phyloP scores from a whole-genome alignment of 2,888 invertebrate genomes.

The Ormyrus labotus region DNA sequence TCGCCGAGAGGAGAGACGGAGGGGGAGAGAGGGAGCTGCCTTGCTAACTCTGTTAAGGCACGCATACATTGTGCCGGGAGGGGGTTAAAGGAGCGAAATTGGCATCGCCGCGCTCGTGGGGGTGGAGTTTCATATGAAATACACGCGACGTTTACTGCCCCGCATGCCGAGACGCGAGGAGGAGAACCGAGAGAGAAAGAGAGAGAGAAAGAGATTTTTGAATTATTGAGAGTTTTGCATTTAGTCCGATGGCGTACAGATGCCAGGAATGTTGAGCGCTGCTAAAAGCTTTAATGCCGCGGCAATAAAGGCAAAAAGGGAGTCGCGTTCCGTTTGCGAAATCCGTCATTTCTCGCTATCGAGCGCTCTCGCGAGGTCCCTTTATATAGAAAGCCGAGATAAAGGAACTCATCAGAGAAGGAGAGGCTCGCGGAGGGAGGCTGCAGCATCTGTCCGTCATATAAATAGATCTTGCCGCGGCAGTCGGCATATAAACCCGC shows the following conservation, averaged over 20 bases:
- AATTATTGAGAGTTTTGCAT: conserved; percentile 51
- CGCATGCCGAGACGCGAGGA: conserved; percentile 48
- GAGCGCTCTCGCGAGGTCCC: no score
- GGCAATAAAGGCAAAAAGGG: no score
- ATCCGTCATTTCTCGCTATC: no score
- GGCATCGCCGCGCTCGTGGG: conserved; percentile 70
- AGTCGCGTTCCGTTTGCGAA: no score
- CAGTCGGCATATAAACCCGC: conserved; percentile 45
- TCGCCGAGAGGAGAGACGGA: no score
- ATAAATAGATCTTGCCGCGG: conserved; percentile 69
- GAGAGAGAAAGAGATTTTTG: conserved; percentile 29
- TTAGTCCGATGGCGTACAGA: conserved; percentile 36
- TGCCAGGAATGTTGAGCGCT: neutral
- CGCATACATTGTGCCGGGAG: conserved; percentile 19
- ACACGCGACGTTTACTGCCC: conserved; percentile 73
- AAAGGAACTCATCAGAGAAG: no score
- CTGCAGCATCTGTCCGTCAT: conserved; percentile 59
- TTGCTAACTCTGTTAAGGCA: conserved; percentile 68
- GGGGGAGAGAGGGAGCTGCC: conserved; percentile 2
- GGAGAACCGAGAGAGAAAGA: conserved; percentile 21
- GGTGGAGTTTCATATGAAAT: conserved; percentile 75
- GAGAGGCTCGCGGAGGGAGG: no score
- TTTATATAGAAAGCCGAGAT: no score
- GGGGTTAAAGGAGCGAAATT: conserved; percentile 71
- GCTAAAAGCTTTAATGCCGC: no score